Evolutionary conservation across 2,797 vertebrate species (phyloP).

Genomic region (Enoplosus armatus): DNA sequence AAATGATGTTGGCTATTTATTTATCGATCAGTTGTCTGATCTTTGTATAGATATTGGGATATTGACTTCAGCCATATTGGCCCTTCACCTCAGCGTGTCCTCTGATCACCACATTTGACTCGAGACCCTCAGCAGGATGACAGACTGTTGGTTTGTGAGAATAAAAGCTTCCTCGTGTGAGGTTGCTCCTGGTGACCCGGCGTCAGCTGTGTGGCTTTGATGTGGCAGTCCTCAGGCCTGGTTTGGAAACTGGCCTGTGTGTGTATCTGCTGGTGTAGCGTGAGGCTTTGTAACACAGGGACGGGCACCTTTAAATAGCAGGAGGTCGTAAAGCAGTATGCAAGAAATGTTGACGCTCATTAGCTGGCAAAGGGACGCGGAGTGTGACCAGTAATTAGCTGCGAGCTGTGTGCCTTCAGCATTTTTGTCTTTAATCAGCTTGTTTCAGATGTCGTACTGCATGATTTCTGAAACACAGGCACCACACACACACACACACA

Average conservation of each 20-base stretch:
- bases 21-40: no score
- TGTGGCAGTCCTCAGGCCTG: conserved; percentile 55
- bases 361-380: conserved; percentile 30
- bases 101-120: conserved; percentile 25
- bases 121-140: conserved; percentile 18
- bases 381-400: conserved; percentile 27
- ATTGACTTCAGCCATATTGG: background rate
- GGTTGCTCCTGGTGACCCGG: conserved; percentile 38
- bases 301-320: conserved; percentile 47
- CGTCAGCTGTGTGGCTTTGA: conserved; percentile 64
- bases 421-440: conserved; percentile 47
- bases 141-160: conserved; percentile 31
- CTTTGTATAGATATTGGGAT: background rate
- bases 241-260: conserved; percentile 31
- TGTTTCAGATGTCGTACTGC: conserved; percentile 44
- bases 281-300: background rate
- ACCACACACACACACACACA: conserved; percentile 3
- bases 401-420: conserved; percentile 14
- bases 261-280: background rate
- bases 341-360: conserved; percentile 54
- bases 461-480: conserved; percentile 19
- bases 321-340: conserved; percentile 50
- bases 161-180: conserved; percentile 43
- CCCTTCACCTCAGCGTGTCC: background rate
- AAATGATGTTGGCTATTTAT: background rate